These are phyloP conservation scores for Eucidaris tribuloides DNA, from an alignment of 35 echinoderm and acorn worm genomes.

Conservation along the genomic window DNA sequence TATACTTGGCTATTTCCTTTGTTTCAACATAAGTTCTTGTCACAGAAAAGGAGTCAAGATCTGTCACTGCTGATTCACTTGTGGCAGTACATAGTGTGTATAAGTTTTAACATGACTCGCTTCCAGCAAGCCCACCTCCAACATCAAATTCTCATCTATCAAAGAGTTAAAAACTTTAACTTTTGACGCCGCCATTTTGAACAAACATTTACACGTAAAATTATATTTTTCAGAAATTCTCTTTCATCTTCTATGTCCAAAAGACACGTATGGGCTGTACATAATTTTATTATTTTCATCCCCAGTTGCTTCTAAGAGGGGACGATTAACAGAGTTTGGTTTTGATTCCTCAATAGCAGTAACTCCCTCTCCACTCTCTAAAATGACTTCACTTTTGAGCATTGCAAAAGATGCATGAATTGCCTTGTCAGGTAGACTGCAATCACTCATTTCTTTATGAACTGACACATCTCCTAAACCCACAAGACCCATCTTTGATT, in stretches of 20 bases:
- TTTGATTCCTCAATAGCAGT: neutral
- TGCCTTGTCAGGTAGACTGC: slow-evolving; percentile 41
- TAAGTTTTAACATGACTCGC: slow-evolving; percentile 30
- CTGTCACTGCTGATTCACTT: neutral
- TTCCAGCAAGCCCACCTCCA: slow-evolving; percentile 31
- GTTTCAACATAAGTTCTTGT: neutral
- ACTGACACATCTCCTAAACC: slow-evolving; percentile 42
- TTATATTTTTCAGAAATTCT: neutral
- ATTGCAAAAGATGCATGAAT: slow-evolving; percentile 39
- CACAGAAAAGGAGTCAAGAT: slow-evolving; percentile 6
- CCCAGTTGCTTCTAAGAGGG: slow-evolving; percentile 23
- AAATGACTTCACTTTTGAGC: neutral
- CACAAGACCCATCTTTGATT: slow-evolving; percentile 37
- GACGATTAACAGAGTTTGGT: slow-evolving; percentile 9
- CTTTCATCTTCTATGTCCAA: slow-evolving; percentile 4
- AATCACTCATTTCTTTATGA: neutral
- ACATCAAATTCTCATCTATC: slow-evolving; percentile 53
- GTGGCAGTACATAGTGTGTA: slow-evolving; percentile 34
- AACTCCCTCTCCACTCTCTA: neutral
- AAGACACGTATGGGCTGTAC: neutral
- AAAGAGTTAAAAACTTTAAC: slow-evolving; percentile 28
- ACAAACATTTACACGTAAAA: neutral
- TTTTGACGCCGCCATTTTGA: neutral
- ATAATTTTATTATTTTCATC: slow-evolving; percentile 43
- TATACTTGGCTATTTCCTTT: slow-evolving; percentile 1